Evolutionary conservation across 2,888 invertebrate genomes (phyloP).

Genomic region (Magallana nippona): DNA sequence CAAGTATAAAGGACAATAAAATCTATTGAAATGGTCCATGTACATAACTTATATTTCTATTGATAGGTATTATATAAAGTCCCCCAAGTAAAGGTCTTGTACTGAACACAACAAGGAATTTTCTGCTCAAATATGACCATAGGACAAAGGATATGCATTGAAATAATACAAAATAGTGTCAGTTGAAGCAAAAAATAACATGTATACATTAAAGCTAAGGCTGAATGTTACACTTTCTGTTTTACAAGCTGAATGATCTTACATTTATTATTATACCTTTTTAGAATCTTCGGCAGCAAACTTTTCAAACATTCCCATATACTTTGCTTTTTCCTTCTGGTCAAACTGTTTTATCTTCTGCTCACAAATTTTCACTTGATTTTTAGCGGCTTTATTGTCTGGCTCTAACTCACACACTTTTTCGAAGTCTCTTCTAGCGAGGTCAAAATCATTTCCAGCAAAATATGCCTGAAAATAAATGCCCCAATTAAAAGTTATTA

Average conservation of each 20-base stretch:
- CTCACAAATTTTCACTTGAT: slow-evolving; percentile 87
- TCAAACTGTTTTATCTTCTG: slow-evolving; percentile 88
- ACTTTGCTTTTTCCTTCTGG: slow-evolving; percentile 91
- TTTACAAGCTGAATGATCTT: background rate
- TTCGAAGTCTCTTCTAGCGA: slow-evolving; percentile 89
- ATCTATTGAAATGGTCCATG: background rate
- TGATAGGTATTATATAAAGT: no score
- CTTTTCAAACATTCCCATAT: slow-evolving; percentile 97
- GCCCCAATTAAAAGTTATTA: background rate
- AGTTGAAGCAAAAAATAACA: background rate
- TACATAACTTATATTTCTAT: background rate
- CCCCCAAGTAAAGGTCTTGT: no score
- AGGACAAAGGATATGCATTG: no score
- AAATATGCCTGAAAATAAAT: slow-evolving; percentile 84
- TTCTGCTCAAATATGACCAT: no score
- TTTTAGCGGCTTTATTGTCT: slow-evolving; percentile 91
- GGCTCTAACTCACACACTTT: slow-evolving; percentile 89
- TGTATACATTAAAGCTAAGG: background rate
- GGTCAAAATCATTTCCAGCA: slow-evolving; percentile 87
- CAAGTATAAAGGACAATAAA: slow-evolving; percentile 11
- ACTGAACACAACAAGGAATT: no score
- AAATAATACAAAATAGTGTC: no score
- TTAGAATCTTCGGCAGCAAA: slow-evolving; percentile 81
- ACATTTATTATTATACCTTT: slow-evolving; percentile 59
- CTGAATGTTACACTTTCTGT: no score